phyloP scores from a whole-genome alignment of 53 echinoderm and acorn worm genomes.

The Stichopus horrens region DNA sequence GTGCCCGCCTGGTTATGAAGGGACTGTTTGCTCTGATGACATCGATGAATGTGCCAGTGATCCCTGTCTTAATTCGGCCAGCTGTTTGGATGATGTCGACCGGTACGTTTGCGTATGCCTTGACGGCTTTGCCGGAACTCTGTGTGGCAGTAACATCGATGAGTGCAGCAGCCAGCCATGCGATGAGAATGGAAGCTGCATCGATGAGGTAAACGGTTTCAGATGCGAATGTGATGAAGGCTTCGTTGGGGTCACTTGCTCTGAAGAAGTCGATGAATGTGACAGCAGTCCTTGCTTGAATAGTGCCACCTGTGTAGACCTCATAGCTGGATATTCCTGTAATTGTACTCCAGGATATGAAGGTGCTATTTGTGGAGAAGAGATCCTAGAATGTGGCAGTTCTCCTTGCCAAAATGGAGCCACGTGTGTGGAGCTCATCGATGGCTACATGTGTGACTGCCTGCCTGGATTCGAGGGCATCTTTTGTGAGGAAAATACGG shows the following conservation, averaged over 20 bases:
- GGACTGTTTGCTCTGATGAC: background rate
- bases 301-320: constrained; percentile 56
- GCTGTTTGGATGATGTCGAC: constrained; percentile 62
- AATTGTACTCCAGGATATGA: constrained; percentile 54
- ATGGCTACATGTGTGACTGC: constrained; percentile 52
- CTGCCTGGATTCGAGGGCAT: constrained; percentile 50
- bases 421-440: constrained; percentile 45
- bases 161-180: constrained; percentile 61
- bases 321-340: constrained; percentile 53
- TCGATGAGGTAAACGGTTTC: constrained; percentile 52
- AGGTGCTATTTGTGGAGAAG: constrained; percentile 33
- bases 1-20: constrained; percentile 7
- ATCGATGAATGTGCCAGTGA: background rate
- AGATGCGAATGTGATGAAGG: constrained; percentile 61
- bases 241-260: constrained; percentile 49
- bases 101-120: constrained; percentile 51
- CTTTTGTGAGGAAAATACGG: constrained; percentile 47
- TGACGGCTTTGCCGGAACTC: constrained; percentile 49
- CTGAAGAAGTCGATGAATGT: constrained; percentile 60
- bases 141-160: constrained; percentile 53
- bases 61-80: constrained; percentile 47
- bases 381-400: constrained; percentile 54
- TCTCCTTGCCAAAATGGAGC: constrained; percentile 55
- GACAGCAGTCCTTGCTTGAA: constrained; percentile 56
- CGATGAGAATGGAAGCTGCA: constrained; percentile 57